Evolutionary conservation across 1,140 invertebrate genomes (phyloP), one percentile per base, ranked within the genome.

Genomic region (Sarcophaga bullata): DNA sequence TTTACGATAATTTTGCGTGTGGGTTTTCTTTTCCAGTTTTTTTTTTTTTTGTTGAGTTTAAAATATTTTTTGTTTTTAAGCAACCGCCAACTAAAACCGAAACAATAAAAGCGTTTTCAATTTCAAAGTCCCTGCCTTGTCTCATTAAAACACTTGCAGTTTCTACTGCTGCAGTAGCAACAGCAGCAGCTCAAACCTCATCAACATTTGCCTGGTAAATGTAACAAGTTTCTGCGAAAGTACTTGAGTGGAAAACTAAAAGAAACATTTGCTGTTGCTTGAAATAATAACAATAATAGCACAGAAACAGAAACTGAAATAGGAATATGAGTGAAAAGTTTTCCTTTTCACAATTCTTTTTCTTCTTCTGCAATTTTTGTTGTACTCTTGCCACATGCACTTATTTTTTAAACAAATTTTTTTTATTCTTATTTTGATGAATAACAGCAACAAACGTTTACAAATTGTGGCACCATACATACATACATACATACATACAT

Each of bases 151-250:
- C 25, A 37, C 25, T 37, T 37, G 25, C 25, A 37, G 25, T 37
- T 37, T 37, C 25, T 37, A 37, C 25, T 37, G 25, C 4, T 37
- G 25, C 25, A 37, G 25, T 37, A 37, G 25, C 25, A 54, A 54
- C 52, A 8, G 17, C 62, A 68, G 10, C n/a, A 68, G 62, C n/a
- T 17, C 5, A 46, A 75, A 75, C 25, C 73, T 75, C 73, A 75
- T 75, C 73, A 47, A 48, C 73, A 75, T 75, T 75, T 75, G 73
- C n/a, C 62, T 68, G 62, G 62, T 68, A 19, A 68, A 50, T 78
- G 48, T 50, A 52, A 78, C 75, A 78, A 78, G 75, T 78, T 52
- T 73, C 13, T 50, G 17, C n/a, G 37, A 78, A 78, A 78, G 48
- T 52, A 78, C 75, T 78, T 49, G 75, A 17, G 46, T 48, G 48